Evolutionary conservation across 2,113 vertebrate genomes (phyloP).

Genomic region (Sturnira hondurensis): DNA sequence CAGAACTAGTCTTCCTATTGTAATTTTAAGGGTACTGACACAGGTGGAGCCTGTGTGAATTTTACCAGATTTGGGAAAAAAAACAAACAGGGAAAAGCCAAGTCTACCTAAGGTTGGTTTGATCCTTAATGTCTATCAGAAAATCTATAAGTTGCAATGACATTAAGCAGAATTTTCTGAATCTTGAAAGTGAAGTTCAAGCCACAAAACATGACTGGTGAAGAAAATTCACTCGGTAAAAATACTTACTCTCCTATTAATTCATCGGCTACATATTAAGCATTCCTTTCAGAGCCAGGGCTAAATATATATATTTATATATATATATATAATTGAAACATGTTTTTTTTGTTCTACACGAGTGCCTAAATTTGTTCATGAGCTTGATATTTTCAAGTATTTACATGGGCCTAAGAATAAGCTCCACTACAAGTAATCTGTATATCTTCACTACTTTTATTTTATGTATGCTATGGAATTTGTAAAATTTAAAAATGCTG

Average conservation of each 20-base stretch:
- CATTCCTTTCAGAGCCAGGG: not conserved
- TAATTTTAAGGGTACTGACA: not conserved
- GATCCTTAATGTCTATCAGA: not conserved
- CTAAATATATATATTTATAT: not conserved
- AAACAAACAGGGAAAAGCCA: not conserved
- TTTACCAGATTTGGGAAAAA: not conserved
- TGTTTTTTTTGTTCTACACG: not conserved
- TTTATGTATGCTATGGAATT: not conserved
- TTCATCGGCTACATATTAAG: not conserved
- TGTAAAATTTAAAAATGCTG: not conserved
- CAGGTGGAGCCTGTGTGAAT: not conserved
- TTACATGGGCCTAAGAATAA: not conserved
- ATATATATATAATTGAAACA: not conserved
- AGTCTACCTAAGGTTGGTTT: not conserved
- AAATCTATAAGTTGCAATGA: not conserved
- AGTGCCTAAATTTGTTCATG: not conserved
- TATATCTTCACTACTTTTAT: not conserved
- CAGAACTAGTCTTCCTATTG: not conserved
- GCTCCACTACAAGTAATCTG: not conserved
- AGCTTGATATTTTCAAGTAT: not conserved
- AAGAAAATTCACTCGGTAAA: not conserved
- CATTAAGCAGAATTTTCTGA: not conserved
- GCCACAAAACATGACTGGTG: no score
- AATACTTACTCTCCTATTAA: not conserved
- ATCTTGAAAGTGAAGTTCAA: not conserved